Conservation (phyloP, 2,797 vertebrate species). For the Dermochelys coriacea region DNA sequence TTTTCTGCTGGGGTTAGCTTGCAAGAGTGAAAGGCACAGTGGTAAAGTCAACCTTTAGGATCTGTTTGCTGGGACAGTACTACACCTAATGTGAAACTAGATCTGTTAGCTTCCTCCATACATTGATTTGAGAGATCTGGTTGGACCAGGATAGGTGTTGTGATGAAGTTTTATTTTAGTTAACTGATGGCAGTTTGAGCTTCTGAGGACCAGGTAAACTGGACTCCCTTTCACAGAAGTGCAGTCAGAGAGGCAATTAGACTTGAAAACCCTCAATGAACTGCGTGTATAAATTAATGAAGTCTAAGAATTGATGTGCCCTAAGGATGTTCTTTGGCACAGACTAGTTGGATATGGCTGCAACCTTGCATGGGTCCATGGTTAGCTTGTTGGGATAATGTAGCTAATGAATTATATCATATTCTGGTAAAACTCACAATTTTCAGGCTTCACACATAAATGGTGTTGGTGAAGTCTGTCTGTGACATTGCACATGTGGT, state of each 20-base stretch:
- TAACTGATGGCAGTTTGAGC: background rate
- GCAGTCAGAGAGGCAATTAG: background rate
- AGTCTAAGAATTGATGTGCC: background rate
- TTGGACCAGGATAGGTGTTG: background rate
- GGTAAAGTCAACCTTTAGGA: background rate
- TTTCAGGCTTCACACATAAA: too few species aligned
- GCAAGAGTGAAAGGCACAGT: background rate
- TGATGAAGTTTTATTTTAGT: background rate
- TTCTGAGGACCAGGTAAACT: background rate
- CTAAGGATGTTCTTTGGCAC: too few species aligned
- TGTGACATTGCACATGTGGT: too few species aligned
- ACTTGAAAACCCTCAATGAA: background rate
- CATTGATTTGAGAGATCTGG: background rate
- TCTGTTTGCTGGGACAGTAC: background rate
- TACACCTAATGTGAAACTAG: background rate
- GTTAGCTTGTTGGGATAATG: too few species aligned
- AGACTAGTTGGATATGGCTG: too few species aligned
- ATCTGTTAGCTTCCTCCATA: background rate
- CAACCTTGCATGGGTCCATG: too few species aligned
- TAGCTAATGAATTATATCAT: too few species aligned
- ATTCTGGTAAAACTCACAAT: too few species aligned
- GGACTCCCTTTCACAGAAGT: background rate
- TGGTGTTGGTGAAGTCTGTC: too few species aligned
- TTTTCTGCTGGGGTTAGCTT: background rate
- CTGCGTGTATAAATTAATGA: background rate